Evolutionary conservation across 2,113 vertebrate genomes (phyloP).

Genomic region (Oryzias woworae): DNA sequence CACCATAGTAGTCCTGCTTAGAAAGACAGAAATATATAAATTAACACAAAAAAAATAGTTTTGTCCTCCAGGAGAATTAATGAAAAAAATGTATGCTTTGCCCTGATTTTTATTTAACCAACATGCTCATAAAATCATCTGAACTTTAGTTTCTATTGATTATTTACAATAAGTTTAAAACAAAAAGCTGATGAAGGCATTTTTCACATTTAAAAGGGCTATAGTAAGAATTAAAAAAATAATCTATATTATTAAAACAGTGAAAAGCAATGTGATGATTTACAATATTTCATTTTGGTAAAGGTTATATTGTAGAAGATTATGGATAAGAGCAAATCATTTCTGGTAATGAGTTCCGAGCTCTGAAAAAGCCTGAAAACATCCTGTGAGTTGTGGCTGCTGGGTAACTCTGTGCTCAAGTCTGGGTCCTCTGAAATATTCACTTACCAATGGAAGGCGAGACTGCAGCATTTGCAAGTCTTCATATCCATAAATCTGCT

Average conservation of each 20-base stretch:
- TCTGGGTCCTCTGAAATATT: not conserved
- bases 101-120: no score
- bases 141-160: not conserved
- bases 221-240: not conserved
- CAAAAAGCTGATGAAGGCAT: no score
- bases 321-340: no score
- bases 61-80: no score
- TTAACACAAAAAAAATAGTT: accelerated
- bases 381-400: no score
- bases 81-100: no score
- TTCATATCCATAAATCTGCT: constrained; percentile 96
- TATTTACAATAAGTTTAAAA: no score
- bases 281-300: no score
- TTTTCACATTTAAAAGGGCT: not conserved
- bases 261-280: not conserved
- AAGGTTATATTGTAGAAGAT: no score
- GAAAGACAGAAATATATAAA: not conserved
- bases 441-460: constrained; percentile 90
- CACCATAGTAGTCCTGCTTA: constrained; percentile 93
- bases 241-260: not conserved
- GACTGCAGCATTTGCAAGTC: constrained; percentile 97
- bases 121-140: not conserved
- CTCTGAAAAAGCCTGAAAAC: no score
- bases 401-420: no score
- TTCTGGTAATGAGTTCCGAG: no score